Conservation (phyloP, 2,888 invertebrate species). For the Rhagophthalmus giganteus region DNA sequence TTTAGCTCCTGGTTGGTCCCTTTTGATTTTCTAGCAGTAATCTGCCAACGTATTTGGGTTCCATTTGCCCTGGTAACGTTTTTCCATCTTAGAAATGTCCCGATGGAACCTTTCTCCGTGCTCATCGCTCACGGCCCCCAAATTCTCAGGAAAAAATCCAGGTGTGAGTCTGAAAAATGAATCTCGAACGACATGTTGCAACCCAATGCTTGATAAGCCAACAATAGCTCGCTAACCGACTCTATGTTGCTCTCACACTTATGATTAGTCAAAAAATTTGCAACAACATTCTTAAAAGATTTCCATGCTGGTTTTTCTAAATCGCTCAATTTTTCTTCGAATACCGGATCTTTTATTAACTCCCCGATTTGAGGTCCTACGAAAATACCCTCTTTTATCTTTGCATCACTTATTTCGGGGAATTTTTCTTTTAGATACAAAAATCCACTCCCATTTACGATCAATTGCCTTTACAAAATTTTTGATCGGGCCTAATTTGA, state of each 20-base stretch:
- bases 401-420: constrained; percentile 5
- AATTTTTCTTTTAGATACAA: not conserved
- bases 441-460: not conserved
- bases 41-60: constrained; percentile 43
- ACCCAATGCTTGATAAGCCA: constrained; percentile 20
- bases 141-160: constrained; percentile 44
- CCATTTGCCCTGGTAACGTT: constrained; percentile 45
- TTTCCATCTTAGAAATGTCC: constrained; percentile 45
- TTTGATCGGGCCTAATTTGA: constrained; percentile 6
- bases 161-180: constrained; percentile 39
- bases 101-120: constrained; percentile 47
- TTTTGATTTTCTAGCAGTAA: constrained; percentile 43
- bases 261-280: not conserved
- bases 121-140: constrained; percentile 41
- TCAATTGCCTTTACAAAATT: constrained; percentile 2
- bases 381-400: constrained; percentile 4
- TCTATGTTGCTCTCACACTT: not conserved
- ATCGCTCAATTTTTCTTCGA: not conserved
- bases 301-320: constrained; percentile 22
- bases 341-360: constrained; percentile 31
- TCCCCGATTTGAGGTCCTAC: constrained; percentile 3
- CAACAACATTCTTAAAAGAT: not conserved
- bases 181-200: constrained; percentile 42
- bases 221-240: not conserved
- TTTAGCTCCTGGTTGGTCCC: constrained; percentile 14